A percentile compares a stretch with the other conserved stretches of the same genome.
Evolutionary conservation across 2,113 vertebrate species (phyloP).

Genomic region (Lichenostomus cassidix): DNA sequence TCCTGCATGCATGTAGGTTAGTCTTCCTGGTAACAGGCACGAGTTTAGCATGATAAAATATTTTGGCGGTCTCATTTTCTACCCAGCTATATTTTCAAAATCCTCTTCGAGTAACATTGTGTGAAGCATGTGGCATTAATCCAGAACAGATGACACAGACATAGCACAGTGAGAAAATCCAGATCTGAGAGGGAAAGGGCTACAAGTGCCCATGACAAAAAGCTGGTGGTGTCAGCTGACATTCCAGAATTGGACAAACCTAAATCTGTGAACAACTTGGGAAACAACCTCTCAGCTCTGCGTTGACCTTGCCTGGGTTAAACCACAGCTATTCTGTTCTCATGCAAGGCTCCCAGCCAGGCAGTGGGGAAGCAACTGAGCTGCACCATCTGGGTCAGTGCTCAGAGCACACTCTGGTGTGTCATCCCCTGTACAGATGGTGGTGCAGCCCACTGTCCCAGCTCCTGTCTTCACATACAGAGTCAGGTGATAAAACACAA

Average conservation of each 20-base stretch:
- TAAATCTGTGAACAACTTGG: neutral
- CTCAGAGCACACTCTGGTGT: neutral
- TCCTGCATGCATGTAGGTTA: neutral
- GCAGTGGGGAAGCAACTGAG: neutral
- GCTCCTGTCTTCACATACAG: neutral
- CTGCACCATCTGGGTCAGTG: constrained; percentile 31
- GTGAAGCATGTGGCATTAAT: constrained; percentile 32
- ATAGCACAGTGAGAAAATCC: constrained; percentile 36
- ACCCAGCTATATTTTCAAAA: constrained; percentile 13
- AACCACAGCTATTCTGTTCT: neutral
- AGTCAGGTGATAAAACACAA: neutral
- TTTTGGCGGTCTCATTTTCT: constrained; percentile 22
- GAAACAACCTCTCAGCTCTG: neutral
- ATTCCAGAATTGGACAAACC: constrained; percentile 30
- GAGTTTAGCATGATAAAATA: neutral
- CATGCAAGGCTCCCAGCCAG: neutral
- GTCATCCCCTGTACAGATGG: constrained; percentile 20
- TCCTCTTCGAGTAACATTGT: neutral
- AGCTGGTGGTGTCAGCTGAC: constrained; percentile 16
- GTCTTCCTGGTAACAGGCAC: neutral
- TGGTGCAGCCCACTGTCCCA: constrained; percentile 26
- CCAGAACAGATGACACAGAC: constrained; percentile 34
- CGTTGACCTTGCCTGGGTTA: neutral
- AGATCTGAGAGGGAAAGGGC: constrained; percentile 19
- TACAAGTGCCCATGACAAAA: constrained; percentile 22